These are phyloP conservation scores for Acanthochromis polyacanthus DNA, from an alignment of 2,113 vertebrate genomes.

Conservation along the genomic window DNA sequence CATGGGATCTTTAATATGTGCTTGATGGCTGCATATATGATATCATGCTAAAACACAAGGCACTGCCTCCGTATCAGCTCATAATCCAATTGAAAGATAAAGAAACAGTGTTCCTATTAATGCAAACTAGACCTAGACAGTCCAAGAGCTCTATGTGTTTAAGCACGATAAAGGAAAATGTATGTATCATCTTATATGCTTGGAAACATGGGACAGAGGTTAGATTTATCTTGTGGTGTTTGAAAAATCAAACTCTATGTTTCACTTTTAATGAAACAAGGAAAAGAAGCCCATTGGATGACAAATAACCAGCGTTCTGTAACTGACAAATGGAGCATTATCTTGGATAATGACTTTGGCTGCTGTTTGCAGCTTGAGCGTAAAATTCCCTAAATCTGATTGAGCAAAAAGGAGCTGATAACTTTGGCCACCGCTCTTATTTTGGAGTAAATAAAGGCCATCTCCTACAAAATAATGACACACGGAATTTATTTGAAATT, in stretches of 20 bases:
- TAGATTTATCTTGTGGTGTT: not conserved
- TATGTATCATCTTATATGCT: not conserved
- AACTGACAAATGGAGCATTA: not conserved
- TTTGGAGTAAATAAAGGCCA: no score
- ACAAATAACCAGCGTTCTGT: not conserved
- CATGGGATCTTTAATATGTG: not conserved
- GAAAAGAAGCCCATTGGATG: not conserved
- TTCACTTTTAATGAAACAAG: not conserved
- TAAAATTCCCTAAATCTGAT: no score
- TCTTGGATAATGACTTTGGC: not conserved
- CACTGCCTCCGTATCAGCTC: not conserved
- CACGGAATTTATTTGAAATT: no score
- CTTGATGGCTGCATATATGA: not conserved
- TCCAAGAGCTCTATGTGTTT: constrained; percentile 1
- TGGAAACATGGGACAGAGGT: not conserved
- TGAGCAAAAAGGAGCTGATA: no score
- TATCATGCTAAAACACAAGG: not conserved
- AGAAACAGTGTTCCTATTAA: not conserved
- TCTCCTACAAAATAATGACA: no score
- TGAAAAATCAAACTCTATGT: not conserved
- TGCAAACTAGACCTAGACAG: not conserved
- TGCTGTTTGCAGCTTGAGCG: not conserved
- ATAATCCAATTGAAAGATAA: constrained; percentile 13
- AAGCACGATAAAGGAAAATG: constrained; percentile 5
- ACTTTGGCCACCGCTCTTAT: no score